A percentile compares a stretch with the other conserved stretches of the same genome.
Conservation (phyloP, 2,888 invertebrate genomes). For the Chalcis sispes region DNA sequence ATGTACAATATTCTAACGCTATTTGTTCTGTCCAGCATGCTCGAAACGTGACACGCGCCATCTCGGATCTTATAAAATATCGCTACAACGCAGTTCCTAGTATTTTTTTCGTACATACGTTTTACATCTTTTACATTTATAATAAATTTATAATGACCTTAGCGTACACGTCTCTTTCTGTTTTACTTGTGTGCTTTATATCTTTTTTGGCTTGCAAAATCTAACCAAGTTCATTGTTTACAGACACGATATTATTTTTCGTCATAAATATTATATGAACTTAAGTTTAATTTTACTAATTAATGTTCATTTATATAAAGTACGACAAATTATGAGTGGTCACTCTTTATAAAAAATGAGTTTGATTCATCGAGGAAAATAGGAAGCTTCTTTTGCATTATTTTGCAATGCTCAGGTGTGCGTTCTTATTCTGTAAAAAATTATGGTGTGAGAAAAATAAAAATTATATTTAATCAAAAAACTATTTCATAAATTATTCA, state of each 20-base stretch:
- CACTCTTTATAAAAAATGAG: conserved; percentile 39
- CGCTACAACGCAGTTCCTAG: conserved; percentile 37
- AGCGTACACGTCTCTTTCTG: conserved; percentile 50
- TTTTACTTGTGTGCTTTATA: conserved; percentile 55
- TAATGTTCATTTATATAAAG: conserved; percentile 58
- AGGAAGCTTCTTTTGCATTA: conserved; percentile 39
- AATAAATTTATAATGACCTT: conserved; percentile 53
- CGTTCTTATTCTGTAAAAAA: conserved; percentile 44
- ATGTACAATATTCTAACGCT: conserved; percentile 71
- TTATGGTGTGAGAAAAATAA: conserved; percentile 16
- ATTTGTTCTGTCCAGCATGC: conserved; percentile 66
- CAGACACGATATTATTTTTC: conserved; percentile 39
- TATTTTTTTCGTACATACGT: conserved; percentile 46
- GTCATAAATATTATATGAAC: conserved; percentile 39
- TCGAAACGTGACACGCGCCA: conserved; percentile 66
- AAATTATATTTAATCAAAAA: conserved; percentile 21
- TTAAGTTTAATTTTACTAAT: conserved; percentile 43
- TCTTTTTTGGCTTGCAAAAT: conserved; percentile 60
- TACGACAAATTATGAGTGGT: conserved; percentile 64
- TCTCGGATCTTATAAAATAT: conserved; percentile 58
- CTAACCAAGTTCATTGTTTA: conserved; percentile 50
- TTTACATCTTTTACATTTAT: conserved; percentile 34
- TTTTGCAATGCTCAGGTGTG: conserved; percentile 35
- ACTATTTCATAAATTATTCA: conserved; percentile 21
- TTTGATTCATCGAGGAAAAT: conserved; percentile 33